phyloP scores from a whole-genome alignment of 2,797 vertebrate species.

The Syndactyla subalaris region DNA sequence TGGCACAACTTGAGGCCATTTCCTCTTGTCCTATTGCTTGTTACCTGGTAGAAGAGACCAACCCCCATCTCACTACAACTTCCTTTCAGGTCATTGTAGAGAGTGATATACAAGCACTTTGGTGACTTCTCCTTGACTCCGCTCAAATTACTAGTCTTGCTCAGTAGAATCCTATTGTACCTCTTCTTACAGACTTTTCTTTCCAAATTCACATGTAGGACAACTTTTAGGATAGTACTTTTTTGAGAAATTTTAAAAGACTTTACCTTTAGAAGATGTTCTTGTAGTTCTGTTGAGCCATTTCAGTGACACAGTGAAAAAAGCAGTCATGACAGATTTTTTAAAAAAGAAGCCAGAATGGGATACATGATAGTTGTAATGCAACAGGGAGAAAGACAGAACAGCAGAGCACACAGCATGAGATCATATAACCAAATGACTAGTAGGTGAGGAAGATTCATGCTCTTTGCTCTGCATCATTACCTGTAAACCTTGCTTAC shows the following conservation, averaged over 20 bases:
- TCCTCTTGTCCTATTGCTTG: neutral
- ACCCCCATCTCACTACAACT: rapidly evolving
- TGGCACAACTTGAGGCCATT: neutral
- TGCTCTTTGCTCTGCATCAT: neutral
- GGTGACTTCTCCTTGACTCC: neutral
- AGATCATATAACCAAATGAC: neutral
- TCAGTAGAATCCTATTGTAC: neutral
- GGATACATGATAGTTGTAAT: neutral
- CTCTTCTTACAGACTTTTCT: neutral
- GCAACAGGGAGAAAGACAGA: neutral
- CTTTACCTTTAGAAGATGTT: conserved; percentile 1
- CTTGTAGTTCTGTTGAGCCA: neutral
- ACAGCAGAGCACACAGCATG: neutral
- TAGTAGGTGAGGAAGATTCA: conserved; percentile 3
- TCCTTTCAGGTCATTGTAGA: neutral
- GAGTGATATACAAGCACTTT: neutral
- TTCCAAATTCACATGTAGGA: neutral
- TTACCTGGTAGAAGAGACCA: neutral
- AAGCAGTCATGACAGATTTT: neutral
- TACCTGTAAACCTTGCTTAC: neutral
- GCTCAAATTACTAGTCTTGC: neutral
- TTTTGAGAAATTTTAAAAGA: neutral
- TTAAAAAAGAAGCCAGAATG: neutral
- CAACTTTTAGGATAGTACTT: neutral
- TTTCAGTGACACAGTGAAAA: neutral